phyloP scores from a whole-genome alignment of 2,888 invertebrate genomes.

The Aphrophora alni region DNA sequence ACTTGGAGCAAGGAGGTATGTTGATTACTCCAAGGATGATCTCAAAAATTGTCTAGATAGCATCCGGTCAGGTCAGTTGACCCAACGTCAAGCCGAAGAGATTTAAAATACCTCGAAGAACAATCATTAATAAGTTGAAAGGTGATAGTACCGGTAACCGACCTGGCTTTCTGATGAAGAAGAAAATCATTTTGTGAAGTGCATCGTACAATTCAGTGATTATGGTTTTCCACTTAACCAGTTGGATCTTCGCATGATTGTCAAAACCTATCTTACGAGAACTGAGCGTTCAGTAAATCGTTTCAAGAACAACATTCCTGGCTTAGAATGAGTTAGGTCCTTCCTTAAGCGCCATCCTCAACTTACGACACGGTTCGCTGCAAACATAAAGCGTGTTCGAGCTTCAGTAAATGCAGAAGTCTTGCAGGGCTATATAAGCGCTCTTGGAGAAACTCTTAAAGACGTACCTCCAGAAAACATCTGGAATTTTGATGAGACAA shows the following conservation, averaged over 20 bases:
- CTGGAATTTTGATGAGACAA: slow-evolving; percentile 28
- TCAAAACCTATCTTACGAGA: background rate
- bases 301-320: slow-evolving; percentile 51
- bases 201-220: too few species aligned
- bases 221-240: background rate
- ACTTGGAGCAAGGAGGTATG: background rate
- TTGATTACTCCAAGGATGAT: background rate
- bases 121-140: slow-evolving; percentile 12
- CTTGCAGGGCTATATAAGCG: slow-evolving; percentile 19
- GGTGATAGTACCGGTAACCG: background rate
- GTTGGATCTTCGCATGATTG: background rate
- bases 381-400: slow-evolving; percentile 29
- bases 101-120: slow-evolving; percentile 7
- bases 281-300: background rate
- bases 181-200: background rate
- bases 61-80: background rate
- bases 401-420: slow-evolving; percentile 20
- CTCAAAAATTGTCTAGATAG: background rate
- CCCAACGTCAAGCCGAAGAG: background rate
- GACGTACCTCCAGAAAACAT: too few species aligned
- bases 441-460: background rate
- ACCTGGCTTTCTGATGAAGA: background rate
- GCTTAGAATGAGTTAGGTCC: slow-evolving; percentile 42
- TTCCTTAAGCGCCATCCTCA: slow-evolving; percentile 26
- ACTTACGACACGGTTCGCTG: slow-evolving; percentile 12